Base-by-base conservation (phyloP, 2,113 vertebrate species). In the Lampris incognitus region DNA sequence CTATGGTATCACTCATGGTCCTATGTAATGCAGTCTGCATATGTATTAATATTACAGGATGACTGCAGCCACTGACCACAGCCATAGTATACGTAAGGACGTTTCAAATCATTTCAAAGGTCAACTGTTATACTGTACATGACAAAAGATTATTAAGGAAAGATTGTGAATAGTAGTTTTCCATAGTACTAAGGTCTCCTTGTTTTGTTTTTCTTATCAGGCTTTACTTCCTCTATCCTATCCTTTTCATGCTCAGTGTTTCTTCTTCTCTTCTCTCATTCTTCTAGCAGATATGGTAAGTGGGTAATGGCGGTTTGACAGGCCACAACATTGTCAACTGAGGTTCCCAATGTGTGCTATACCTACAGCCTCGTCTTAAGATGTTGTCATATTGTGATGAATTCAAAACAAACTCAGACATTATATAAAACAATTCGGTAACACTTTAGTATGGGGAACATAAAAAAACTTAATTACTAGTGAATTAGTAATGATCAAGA, bases 91-190 rank as follows among this genome's bases (percentile, higher is more conserved):
- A 69, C 51, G 65, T 71, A 46, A 58, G 11, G 59, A 5, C 41
- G 1, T 13, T 41, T 75, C 56, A 54, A 69, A 80, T 72, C 64
- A 82, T 71, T 48, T 70, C 10, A 72, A 70, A 79, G 70, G 73
- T 81, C 75, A 75, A 41, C 2, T 62, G 41, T 76, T 37, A 24
- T 39, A 41, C 24, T 24, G 24, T 24, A 24, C 24, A 24, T 24
- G 24, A 24, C 40, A 2, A 51, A 58, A 6, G 36, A 60, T 65
- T 63, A 69, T 64, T 24, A 24, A 24, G 24, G 24, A 24, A 24
- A 24, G 24, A 24, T 24, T 24, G 24, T 24, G 24, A 24, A 24
- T 24, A 24, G 24, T 24, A 24, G 24, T 24, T 24, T 24, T 24
- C 24, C 24, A 24, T 24, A 24, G 24, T 24, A 24, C 24, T 24